phyloP scores from a whole-genome alignment of 1,140 invertebrate species.

The Brachionus angularis region DNA sequence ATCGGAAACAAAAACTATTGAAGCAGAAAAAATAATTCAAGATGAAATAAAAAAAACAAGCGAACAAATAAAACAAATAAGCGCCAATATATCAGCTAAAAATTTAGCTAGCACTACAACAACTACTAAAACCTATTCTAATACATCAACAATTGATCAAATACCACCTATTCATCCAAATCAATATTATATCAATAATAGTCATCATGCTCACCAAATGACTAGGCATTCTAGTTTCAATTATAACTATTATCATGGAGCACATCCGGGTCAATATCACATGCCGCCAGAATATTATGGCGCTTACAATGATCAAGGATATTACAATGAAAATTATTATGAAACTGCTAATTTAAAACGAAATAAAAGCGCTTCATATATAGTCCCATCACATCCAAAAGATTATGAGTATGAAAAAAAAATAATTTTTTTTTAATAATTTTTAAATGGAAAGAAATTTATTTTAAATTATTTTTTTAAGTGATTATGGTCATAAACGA shows the following conservation, averaged over 20 bases:
- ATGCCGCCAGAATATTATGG: slow-evolving; percentile 19
- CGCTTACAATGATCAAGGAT: not conserved
- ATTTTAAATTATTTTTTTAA: no score
- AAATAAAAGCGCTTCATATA: slow-evolving; percentile 32
- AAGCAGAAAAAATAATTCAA: not conserved
- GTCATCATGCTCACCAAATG: slow-evolving; percentile 22
- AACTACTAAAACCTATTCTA: slow-evolving; percentile 1
- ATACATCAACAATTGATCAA: not conserved
- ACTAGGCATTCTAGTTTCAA: slow-evolving; percentile 23
- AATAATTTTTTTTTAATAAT: no score
- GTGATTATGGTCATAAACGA: slow-evolving; percentile 20
- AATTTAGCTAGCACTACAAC: no score
- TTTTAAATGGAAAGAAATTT: no score
- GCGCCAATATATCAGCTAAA: not conserved
- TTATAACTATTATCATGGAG: slow-evolving; percentile 27
- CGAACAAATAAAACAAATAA: slow-evolving; percentile 25
- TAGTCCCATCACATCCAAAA: slow-evolving; percentile 7
- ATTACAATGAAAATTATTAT: slow-evolving; percentile 8
- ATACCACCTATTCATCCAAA: not conserved
- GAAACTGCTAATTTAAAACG: not conserved
- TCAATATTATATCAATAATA: no score
- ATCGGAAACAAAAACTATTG: not conserved
- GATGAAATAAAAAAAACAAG: slow-evolving; percentile 23
- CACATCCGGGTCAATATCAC: not conserved
- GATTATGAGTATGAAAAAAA: no score